Conservation (phyloP, 2,888 invertebrate species). For the Teleiodes luculella region DNA sequence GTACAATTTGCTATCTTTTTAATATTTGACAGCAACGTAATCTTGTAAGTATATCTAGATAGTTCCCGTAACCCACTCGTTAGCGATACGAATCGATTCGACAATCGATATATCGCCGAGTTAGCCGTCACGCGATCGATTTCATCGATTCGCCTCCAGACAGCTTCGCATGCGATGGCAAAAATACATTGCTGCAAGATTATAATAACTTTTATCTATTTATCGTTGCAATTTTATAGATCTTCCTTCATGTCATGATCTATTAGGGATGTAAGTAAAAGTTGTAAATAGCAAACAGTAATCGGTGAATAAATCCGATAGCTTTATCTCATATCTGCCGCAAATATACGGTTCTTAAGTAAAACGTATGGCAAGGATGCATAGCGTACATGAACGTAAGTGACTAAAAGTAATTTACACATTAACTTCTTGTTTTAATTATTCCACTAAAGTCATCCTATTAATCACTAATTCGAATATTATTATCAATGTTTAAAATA, state of each 20-base stretch:
- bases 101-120: constrained; percentile 42
- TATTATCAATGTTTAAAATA: too few species aligned
- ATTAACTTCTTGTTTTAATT: background rate
- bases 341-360: constrained; percentile 7
- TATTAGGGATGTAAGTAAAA: background rate
- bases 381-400: constrained; percentile 7
- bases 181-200: background rate
- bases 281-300: background rate
- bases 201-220: background rate
- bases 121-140: constrained; percentile 53
- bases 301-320: constrained; percentile 10
- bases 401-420: constrained; percentile 11
- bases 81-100: constrained; percentile 59
- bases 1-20: too few species aligned
- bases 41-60: background rate
- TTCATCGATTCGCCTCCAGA: constrained; percentile 24
- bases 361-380: constrained; percentile 8
- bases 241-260: background rate
- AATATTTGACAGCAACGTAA: constrained; percentile 5
- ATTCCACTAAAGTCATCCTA: too few species aligned
- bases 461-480: too few species aligned
- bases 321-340: constrained; percentile 5
- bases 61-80: constrained; percentile 48
- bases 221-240: background rate
- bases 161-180: constrained; percentile 32